Evolutionary conservation across 2,113 vertebrate species (phyloP), one percentile per base, ranked within the genome.

Genomic region (Scytalopus superciliaris): DNA sequence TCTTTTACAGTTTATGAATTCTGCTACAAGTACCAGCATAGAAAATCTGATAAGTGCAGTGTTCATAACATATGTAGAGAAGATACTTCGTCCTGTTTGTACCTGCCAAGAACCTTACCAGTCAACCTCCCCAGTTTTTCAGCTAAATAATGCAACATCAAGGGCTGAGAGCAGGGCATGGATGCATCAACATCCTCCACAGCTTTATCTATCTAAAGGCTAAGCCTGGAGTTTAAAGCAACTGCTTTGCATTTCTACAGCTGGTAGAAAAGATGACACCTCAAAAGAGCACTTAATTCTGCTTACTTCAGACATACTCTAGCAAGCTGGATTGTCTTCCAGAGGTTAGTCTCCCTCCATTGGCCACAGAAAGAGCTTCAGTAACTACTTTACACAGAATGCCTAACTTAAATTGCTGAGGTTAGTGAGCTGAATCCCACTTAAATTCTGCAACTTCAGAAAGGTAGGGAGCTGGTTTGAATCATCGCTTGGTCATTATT

Each of bases 341-440:
- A 64, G 87, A 84, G 56, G 52, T 78, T 91, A 84, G 59, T 89
- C 9, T 81, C 50, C 28, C 80, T 84, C 23, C 80, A 74, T 3
- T 89, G 59, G 74, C 7, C 60, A 62, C 42, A 67, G 63, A 89
- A 87, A 66, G 57, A 95, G 45, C 28, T 86, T 87, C 73, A 50
- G 45, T 80, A 84, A 62, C 33, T 83, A 57, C 45, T 80, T 90
- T 66, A 37, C 10, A 30, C 60, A 49, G 40, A 23, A 62, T 53
- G 28, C 37, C 64, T 90, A 77, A 80, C 55, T 84, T 88, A 90
- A 91, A 86, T 80, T 80, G 72, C 63, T 90, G 68, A 73, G 28
- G 45, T 80, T 92, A 86, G 72, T 77, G 59, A 88, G 45, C 37
- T 96, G 93, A 90, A 84, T 89, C 63, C 60, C 72, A 57, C 86